These are phyloP conservation scores for Peribatodes rhomboidaria DNA, from an alignment of 2,888 invertebrate species.

Conservation along the genomic window DNA sequence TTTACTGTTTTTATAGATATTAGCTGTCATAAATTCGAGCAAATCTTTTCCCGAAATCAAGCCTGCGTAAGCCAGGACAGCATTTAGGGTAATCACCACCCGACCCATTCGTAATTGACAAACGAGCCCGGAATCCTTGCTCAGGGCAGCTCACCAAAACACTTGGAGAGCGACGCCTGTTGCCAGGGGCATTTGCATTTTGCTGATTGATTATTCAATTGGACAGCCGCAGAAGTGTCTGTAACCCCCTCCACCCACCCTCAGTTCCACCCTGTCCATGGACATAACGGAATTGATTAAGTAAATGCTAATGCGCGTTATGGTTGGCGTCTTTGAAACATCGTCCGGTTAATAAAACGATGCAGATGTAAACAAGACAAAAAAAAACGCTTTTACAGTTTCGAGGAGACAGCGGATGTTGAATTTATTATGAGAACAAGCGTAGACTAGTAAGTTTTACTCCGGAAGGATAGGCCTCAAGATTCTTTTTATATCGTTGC, in stretches of 20 bases:
- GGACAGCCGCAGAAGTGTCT: constrained; percentile 63
- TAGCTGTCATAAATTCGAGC: neutral
- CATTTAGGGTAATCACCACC: constrained; percentile 33
- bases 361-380: constrained; percentile 37
- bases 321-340: constrained; percentile 56
- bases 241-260: constrained; percentile 42
- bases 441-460: neutral
- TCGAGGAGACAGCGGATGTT: constrained; percentile 22
- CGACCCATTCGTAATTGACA: constrained; percentile 33
- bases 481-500: neutral
- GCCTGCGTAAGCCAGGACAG: constrained; percentile 13
- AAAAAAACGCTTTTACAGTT: constrained; percentile 25
- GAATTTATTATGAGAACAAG: constrained; percentile 33
- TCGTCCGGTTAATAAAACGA: constrained; percentile 36
- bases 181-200: constrained; percentile 79
- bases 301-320: constrained; percentile 75
- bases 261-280: constrained; percentile 49
- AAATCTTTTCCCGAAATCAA: constrained; percentile 24
- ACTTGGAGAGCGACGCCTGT: constrained; percentile 65
- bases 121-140: constrained; percentile 35
- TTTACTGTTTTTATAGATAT: neutral
- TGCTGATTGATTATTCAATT: constrained; percentile 84
- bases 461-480: neutral
- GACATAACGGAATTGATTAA: constrained; percentile 74
- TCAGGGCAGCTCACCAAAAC: constrained; percentile 50